Base-by-base conservation (phyloP, 2,888 invertebrate genomes). In the Agrenia bidenticulata region DNA sequence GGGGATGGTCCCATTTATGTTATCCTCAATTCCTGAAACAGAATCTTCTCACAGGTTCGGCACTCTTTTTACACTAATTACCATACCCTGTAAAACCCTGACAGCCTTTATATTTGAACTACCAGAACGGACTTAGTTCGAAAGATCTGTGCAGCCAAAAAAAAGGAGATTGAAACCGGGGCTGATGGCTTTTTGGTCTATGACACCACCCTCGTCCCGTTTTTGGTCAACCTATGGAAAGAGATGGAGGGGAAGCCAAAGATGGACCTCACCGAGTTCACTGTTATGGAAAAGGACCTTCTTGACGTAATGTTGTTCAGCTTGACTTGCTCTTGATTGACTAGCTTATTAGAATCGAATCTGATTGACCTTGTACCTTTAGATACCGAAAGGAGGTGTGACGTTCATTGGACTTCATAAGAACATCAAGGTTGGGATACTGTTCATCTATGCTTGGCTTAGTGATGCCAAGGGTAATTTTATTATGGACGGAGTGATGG, bases 111-210 rank as follows among this genome's bases (percentile, higher is more conserved):
- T 39, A 32, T n/a, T 37, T 45, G 37, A 53, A 23, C 21, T 54
- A 41, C 23, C 37, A 57, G 32, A 57, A 61, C 63, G 67, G 74
- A 70, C 11, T 79, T 82, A 26, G 80, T 85, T 49, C 78, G 80
- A 51, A 81, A 81, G 66, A 82, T 86, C 21, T 77, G 83, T 45
- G 78, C 81, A 32, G 81, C 81, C 0, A 86, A 86, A 78, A 76
- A 81, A 59, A 81, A 81, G 55, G 86, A 86, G 78, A 85, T 87
- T 54, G 80, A 83, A 68, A 77, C 80, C 13, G 86, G 88, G 0
- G 84, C 86, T 0, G 87, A 88, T 77, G 88, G 88, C 1, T 88
- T 88, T 75, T 84, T 88, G 84, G 85, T 88, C 4, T 88, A 87
- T 71, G 88, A 89, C 77, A 78, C 85, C 0, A 81, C 85, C 42